Base-by-base conservation (phyloP, 2,888 invertebrate species). In the Sminthurides aquaticus region DNA sequence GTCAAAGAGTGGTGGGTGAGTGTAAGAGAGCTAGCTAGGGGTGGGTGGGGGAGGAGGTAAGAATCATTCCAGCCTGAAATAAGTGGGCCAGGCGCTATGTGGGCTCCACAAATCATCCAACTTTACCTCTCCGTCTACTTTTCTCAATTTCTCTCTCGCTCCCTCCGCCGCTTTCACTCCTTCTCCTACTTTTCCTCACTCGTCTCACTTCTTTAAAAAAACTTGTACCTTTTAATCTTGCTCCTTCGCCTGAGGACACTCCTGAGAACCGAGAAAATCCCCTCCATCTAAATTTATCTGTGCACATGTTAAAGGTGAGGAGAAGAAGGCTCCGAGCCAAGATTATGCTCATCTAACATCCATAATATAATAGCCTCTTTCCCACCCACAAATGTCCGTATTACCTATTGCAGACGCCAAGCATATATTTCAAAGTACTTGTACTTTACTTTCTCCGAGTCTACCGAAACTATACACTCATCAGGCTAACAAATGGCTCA, bases 81-180 rank as follows among this genome's bases (percentile, higher is more conserved):
- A 63, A 63, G 63, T 63, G 57, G 63, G 63, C 58, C 63, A 58
- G 28, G 49, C 29, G 49, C 48, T 57, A 57, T 49, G 15, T 62
- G 25, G 20, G 62, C 58, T 63, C 58, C 57, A 63, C 63, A 63
- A 63, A 63, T 63, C 63, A 63, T 63, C 63, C 63, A 63, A 63
- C 63, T 63, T 63, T 63, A 27, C 48, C 11, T 48, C 58, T 58
- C 58, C 34, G 22, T 58, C 58, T 43, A 15, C 43, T 34, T 34
- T 34, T 34, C 43, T 34, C 43, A 34, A 34, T 34, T 34, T 56
- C 20, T 29, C 43, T 58, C 58, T 58, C 58, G 11, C 58, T 58
- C 57, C 28, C 57, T 27, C 58, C 25, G 25, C 24, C 18, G n/a
- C 27, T 27, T 24, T 2, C 8, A 11, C 24, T 3, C 27, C 27